Percentiles rank a stretch among this genome's conserved stretches.
Evolutionary conservation across 2,888 invertebrate species (phyloP).

Genomic region (Mesochorus sp.): DNA sequence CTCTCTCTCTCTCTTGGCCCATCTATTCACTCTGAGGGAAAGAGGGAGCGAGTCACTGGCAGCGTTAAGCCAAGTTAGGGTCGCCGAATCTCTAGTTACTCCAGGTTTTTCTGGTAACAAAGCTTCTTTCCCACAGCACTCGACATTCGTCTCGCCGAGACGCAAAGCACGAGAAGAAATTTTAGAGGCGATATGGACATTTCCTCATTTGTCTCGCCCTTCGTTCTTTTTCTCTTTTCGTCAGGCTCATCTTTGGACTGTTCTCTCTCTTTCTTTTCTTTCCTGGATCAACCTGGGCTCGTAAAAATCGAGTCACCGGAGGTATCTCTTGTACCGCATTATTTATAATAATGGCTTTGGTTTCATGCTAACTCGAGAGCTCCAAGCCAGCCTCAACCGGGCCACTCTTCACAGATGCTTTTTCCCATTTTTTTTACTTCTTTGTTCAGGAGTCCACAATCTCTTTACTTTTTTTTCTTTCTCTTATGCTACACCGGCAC

Average conservation of each 20-base stretch:
- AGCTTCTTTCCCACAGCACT: constrained; percentile 42
- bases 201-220: constrained; percentile 10
- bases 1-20: background rate
- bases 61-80: constrained; percentile 19
- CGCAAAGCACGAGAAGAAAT: background rate
- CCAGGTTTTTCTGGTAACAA: constrained; percentile 44
- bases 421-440: background rate
- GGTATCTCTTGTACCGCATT: constrained; percentile 27
- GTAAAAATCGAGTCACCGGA: constrained; percentile 3
- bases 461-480: background rate
- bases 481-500: background rate
- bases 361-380: background rate
- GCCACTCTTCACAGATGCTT: background rate
- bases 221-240: constrained; percentile 1
- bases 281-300: no score
- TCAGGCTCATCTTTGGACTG: constrained; percentile 53
- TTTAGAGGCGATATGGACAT: constrained; percentile 12
- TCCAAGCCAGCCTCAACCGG: background rate
- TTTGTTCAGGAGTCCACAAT: background rate
- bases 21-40: background rate
- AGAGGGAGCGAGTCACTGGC: constrained; percentile 1
- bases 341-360: constrained; percentile 35
- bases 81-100: constrained; percentile 18
- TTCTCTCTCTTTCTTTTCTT: constrained; percentile 41
- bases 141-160: constrained; percentile 36